Percentiles rank a stretch among this genome's conserved stretches.
Evolutionary conservation across 2,888 invertebrate species (phyloP).

Genomic region (Thereva unica): DNA sequence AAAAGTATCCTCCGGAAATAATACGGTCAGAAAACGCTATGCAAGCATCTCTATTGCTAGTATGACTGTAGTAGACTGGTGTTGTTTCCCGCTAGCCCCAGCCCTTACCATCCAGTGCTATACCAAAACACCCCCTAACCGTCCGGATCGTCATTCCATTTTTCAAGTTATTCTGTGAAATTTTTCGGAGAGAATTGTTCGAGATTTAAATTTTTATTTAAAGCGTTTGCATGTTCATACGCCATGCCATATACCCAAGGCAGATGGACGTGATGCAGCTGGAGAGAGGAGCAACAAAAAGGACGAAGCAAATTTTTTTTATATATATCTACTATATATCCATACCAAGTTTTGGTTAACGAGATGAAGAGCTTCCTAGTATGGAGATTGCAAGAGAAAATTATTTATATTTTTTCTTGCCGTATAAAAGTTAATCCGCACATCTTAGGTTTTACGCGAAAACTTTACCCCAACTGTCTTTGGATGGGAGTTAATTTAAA

Average conservation of each 20-base stretch:
- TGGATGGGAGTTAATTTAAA: slow-evolving; percentile 8
- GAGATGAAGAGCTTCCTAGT: neutral
- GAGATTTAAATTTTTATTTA: slow-evolving; percentile 24
- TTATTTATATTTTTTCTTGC: slow-evolving; percentile 6
- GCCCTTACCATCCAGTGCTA: slow-evolving; percentile 9
- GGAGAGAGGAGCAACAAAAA: neutral
- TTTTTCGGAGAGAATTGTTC: slow-evolving; percentile 22
- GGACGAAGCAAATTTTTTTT: neutral
- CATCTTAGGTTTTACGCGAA: slow-evolving; percentile 14
- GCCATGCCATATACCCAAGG: neutral
- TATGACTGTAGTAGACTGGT: slow-evolving; percentile 13
- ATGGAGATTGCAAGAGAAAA: neutral
- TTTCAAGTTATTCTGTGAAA: neutral
- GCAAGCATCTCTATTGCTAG: slow-evolving; percentile 19
- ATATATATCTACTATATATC: too few relatives aligned
- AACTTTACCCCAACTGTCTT: slow-evolving; percentile 11
- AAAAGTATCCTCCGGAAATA: slow-evolving; percentile 25
- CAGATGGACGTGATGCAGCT: slow-evolving; percentile 12
- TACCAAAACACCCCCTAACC: neutral
- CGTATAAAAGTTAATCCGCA: slow-evolving; percentile 4
- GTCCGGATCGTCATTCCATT: too few relatives aligned
- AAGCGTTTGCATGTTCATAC: slow-evolving; percentile 24
- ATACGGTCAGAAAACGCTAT: slow-evolving; percentile 22
- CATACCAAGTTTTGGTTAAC: slow-evolving; percentile 10
- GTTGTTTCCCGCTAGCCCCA: neutral